phyloP scores from a whole-genome alignment of 2,797 vertebrate genomes.

The Acanthurus leucopareius region DNA sequence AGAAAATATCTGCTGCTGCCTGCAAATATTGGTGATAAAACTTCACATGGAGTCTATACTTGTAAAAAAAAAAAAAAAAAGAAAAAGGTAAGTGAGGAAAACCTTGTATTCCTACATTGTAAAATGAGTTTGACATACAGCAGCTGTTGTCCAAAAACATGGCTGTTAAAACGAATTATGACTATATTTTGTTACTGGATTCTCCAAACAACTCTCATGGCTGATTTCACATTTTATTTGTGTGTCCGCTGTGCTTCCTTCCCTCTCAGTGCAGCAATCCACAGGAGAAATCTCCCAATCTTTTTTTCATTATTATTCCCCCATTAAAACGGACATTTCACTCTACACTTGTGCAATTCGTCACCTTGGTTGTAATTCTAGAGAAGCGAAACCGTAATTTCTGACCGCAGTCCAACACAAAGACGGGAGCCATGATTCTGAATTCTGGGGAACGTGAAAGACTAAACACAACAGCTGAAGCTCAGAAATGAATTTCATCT shows the following conservation, averaged over 20 bases:
- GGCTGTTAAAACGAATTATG: conserved; percentile 31
- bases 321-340: conserved; percentile 43
- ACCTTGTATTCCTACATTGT: conserved; percentile 13
- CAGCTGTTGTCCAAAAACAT: conserved; percentile 19
- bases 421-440: conserved; percentile 29
- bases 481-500: conserved; percentile 50
- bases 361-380: conserved; percentile 31
- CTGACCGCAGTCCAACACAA: conserved; percentile 25
- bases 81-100: conserved; percentile 16
- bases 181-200: conserved; percentile 42
- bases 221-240: conserved; percentile 48
- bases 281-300: conserved; percentile 14
- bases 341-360: conserved; percentile 15
- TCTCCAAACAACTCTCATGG: conserved; percentile 43
- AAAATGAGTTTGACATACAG: conserved; percentile 36
- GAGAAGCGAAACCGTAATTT: conserved; percentile 37
- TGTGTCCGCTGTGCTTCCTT: conserved; percentile 37
- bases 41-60: conserved; percentile 3
- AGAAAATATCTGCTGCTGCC: conserved; percentile 11
- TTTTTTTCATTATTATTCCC: conserved; percentile 30
- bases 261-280: conserved; percentile 29
- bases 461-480: conserved; percentile 49
- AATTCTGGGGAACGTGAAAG: conserved; percentile 42
- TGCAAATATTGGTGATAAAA: not conserved
- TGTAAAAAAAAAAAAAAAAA: conserved; percentile 12